Percentiles rank a stretch among this genome's conserved stretches.
These are phyloP conservation scores for Notothenia rossii DNA, from an alignment of 2,113 vertebrate species.

Conservation along the genomic window DNA sequence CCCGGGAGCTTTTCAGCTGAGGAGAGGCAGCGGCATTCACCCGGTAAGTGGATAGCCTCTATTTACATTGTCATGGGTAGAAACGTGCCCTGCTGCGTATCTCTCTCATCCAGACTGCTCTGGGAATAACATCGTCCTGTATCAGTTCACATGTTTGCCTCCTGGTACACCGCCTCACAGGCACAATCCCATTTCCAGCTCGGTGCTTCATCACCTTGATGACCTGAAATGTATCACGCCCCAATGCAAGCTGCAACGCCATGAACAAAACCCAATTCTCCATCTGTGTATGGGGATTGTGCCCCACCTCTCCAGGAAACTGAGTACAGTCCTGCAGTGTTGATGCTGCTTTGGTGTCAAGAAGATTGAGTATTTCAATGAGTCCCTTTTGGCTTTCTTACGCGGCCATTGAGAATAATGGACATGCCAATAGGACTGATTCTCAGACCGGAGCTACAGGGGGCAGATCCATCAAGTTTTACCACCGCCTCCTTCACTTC, in stretches of 20 bases:
- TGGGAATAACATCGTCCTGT: constrained; percentile 11
- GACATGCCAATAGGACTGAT: constrained; percentile 30
- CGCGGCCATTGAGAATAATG: constrained; percentile 45
- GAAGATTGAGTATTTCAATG: constrained; percentile 48
- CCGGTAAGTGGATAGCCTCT: constrained; percentile 43
- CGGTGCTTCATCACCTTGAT: constrained; percentile 62
- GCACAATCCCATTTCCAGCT: constrained; percentile 61
- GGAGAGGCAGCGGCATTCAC: constrained; percentile 43
- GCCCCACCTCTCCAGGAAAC: constrained; percentile 21
- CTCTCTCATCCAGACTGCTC: constrained; percentile 48
- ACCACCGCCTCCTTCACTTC: constrained; percentile 8
- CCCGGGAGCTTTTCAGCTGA: constrained; percentile 45
- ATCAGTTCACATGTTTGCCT: constrained; percentile 46
- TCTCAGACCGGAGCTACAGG: neutral
- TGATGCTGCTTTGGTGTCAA: constrained; percentile 33
- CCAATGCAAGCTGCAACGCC: constrained; percentile 5
- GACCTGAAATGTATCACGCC: constrained; percentile 48
- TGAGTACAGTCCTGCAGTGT: neutral
- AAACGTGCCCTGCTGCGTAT: constrained; percentile 22
- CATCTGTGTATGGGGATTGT: constrained; percentile 24
- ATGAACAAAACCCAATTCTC: constrained; percentile 26
- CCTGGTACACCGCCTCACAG: constrained; percentile 29
- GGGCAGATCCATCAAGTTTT: constrained; percentile 9
- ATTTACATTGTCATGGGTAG: constrained; percentile 57
- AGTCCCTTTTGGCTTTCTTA: constrained; percentile 37